phyloP scores from a whole-genome alignment of 2,797 vertebrate species.

The Chromis chromis region DNA sequence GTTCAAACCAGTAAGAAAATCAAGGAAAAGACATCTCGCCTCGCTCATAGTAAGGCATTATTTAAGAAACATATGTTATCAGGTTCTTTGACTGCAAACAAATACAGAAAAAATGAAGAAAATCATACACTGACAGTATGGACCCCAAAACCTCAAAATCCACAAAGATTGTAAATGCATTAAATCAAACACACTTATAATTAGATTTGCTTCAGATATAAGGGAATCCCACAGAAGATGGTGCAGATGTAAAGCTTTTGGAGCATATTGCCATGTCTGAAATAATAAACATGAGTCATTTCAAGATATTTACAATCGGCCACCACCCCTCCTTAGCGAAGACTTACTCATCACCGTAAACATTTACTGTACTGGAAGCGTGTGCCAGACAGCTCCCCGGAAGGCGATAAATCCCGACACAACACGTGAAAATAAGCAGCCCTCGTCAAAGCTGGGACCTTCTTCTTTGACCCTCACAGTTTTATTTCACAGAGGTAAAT shows the following conservation, averaged over 20 bases:
- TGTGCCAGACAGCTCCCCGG: conserved; percentile 64
- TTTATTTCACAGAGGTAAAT: conserved; percentile 68
- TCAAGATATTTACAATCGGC: conserved; percentile 61
- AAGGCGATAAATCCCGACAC: conserved; percentile 70
- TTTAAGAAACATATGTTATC: background rate
- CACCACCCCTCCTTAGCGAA: conserved; percentile 47
- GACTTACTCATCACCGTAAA: conserved; percentile 78
- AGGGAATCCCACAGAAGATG: background rate
- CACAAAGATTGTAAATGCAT: background rate
- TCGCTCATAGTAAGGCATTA: background rate
- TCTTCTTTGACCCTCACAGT: conserved; percentile 55
- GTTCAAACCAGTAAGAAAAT: background rate
- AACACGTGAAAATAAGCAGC: conserved; percentile 64
- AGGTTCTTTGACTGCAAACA: background rate
- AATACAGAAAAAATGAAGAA: background rate
- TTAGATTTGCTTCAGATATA: background rate
- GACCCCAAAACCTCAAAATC: background rate
- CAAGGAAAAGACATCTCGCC: background rate
- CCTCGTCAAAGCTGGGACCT: conserved; percentile 56
- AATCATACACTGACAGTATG: background rate
- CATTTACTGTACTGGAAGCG: conserved; percentile 71
- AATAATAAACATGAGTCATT: conserved; percentile 68
- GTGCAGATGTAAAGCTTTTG: conserved; percentile 45
- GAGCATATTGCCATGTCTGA: conserved; percentile 42
- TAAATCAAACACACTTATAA: background rate